Evolutionary conservation across 2,888 invertebrate genomes (phyloP).

Genomic region (Nymphalis c-album): DNA sequence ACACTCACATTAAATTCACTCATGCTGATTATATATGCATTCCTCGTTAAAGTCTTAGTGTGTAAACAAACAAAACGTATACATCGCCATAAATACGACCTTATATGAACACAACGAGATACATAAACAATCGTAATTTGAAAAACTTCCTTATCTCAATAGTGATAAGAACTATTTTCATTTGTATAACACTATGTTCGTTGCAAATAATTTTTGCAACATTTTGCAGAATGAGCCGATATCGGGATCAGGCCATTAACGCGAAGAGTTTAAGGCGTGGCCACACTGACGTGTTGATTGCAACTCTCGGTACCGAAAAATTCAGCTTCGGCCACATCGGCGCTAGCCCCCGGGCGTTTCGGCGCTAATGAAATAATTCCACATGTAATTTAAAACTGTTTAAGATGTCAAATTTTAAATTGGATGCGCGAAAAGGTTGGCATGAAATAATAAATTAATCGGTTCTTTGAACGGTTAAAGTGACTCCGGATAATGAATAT

Average conservation of each 20-base stretch:
- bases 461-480: conserved; percentile 69
- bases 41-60: conserved; percentile 10
- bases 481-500: conserved; percentile 66
- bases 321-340: conserved; percentile 43
- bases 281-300: conserved; percentile 74
- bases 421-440: conserved; percentile 78
- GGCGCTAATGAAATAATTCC: conserved; percentile 79
- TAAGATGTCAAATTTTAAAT: conserved; percentile 82
- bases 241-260: conserved; percentile 73
- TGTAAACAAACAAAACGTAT: conserved; percentile 55
- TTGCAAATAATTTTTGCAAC: conserved; percentile 6
- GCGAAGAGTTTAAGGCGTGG: conserved; percentile 70
- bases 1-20: conserved; percentile 29
- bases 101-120: conserved; percentile 43
- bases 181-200: neutral
- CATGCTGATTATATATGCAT: conserved; percentile 11
- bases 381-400: conserved; percentile 79
- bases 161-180: neutral
- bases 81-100: conserved; percentile 58
- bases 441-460: conserved; percentile 78
- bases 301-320: conserved; percentile 70
- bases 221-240: conserved; percentile 62
- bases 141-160: neutral
- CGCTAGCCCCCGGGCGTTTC: conserved; percentile 57
- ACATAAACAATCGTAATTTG: neutral